phyloP scores from a whole-genome alignment of 2,888 invertebrate species.

The Sacculina carcini region DNA sequence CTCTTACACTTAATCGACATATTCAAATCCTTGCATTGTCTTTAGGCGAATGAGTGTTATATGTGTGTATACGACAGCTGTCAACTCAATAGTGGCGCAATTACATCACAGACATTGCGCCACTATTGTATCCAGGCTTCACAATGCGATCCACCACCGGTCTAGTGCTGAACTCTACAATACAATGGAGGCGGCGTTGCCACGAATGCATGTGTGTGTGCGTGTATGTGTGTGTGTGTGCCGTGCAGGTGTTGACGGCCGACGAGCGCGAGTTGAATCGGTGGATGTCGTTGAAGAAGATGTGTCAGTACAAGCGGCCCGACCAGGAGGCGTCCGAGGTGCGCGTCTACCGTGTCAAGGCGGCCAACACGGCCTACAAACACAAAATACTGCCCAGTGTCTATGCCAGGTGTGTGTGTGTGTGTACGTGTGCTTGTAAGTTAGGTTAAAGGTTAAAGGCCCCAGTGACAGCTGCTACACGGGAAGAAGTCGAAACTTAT shows the following conservation, averaged over 20 bases:
- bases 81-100: background rate
- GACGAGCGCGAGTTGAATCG: background rate
- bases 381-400: background rate
- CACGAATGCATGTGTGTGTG: conserved; percentile 1
- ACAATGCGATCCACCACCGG: too few relatives aligned
- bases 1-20: too few relatives aligned
- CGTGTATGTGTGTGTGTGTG: background rate
- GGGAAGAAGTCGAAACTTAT: too few relatives aligned
- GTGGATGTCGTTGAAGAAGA: background rate
- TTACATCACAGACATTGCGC: background rate
- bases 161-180: too few relatives aligned
- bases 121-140: too few relatives aligned
- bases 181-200: too few relatives aligned
- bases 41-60: too few relatives aligned
- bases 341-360: background rate
- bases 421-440: too few relatives aligned
- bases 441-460: too few relatives aligned
- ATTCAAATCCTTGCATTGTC: too few relatives aligned
- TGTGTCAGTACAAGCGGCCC: background rate
- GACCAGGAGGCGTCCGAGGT: background rate
- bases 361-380: background rate
- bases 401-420: background rate
- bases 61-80: too few relatives aligned
- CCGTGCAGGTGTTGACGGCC: background rate
- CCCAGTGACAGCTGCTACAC: too few relatives aligned